A percentile compares a stretch with the other conserved stretches of the same genome.
Evolutionary conservation across 1,140 invertebrate genomes (phyloP).

Genomic region (Drosophila athabasca): DNA sequence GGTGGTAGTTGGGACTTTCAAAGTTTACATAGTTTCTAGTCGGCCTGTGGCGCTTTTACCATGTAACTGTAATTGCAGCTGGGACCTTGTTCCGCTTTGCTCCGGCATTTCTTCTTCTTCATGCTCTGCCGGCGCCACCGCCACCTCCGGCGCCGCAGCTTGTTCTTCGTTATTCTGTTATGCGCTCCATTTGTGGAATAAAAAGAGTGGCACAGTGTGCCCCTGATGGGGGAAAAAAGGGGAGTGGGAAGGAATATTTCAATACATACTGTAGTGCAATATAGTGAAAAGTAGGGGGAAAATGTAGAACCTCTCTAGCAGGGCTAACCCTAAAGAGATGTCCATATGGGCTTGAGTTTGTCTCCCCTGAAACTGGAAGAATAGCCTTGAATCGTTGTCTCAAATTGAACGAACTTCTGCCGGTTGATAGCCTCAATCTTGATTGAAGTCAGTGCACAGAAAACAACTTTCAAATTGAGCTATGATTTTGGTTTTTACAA

Average conservation of each 20-base stretch:
- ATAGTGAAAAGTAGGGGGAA: too few relatives aligned
- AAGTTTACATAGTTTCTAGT: constrained; percentile 76
- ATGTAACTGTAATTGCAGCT: constrained; percentile 66
- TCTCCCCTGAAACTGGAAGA: neutral
- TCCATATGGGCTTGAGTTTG: too few relatives aligned
- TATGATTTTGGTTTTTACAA: neutral
- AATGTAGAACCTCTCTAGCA: too few relatives aligned
- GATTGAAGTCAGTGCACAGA: constrained; percentile 1
- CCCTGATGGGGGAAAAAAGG: too few relatives aligned
- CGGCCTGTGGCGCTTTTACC: constrained; percentile 46
- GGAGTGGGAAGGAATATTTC: too few relatives aligned
- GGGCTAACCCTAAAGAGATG: too few relatives aligned
- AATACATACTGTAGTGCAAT: too few relatives aligned
- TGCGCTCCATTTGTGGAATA: constrained; percentile 60
- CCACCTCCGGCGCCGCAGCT: neutral
- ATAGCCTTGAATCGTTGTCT: neutral
- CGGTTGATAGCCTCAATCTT: neutral
- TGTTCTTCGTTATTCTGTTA: constrained; percentile 30
- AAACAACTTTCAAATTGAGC: constrained; percentile 20
- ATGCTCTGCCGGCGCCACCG: neutral
- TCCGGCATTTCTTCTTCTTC: constrained; percentile 10
- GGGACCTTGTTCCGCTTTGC: constrained; percentile 73
- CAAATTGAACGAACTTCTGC: too few relatives aligned
- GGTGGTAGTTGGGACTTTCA: constrained; percentile 64
- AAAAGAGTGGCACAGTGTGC: constrained; percentile 34